These are phyloP conservation scores for Pachyrhynchus sulphureomaculatus DNA, from an alignment of 1,140 invertebrate genomes.

Conservation along the genomic window DNA sequence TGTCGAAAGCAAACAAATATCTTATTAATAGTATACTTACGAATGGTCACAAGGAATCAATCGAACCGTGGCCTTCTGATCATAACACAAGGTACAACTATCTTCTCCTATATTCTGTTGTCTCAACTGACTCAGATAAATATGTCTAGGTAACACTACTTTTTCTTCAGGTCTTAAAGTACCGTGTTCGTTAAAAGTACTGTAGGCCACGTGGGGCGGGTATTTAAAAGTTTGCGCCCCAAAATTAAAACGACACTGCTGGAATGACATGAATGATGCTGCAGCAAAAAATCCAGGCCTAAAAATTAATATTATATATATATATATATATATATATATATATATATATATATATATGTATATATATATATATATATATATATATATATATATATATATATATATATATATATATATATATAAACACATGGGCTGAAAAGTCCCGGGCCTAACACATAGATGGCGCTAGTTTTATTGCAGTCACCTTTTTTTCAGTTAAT, in stretches of 20 bases:
- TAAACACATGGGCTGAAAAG: too few relatives aligned
- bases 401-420: too few relatives aligned
- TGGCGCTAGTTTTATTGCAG: too few relatives aligned
- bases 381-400: too few relatives aligned
- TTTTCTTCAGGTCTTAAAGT: slow-evolving; percentile 70
- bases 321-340: too few relatives aligned
- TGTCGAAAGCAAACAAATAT: too few relatives aligned
- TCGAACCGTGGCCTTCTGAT: slow-evolving; percentile 71
- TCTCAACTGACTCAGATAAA: slow-evolving; percentile 72
- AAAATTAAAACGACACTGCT: slow-evolving; percentile 94
- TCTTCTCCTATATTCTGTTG: slow-evolving; percentile 79
- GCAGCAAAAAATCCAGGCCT: slow-evolving; percentile 90
- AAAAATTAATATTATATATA: too few relatives aligned
- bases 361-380: too few relatives aligned
- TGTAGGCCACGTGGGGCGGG: slow-evolving; percentile 61
- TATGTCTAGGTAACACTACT: slow-evolving; percentile 69
- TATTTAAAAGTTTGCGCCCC: slow-evolving; percentile 77
- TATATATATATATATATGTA: too few relatives aligned
- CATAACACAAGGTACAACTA: slow-evolving; percentile 86
- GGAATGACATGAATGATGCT: slow-evolving; percentile 94
- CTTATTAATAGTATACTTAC: too few relatives aligned
- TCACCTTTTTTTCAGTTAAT: too few relatives aligned
- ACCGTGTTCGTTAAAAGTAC: slow-evolving; percentile 78
- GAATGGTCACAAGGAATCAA: slow-evolving; percentile 80
- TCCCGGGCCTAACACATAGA: too few relatives aligned